Conservation (phyloP, 2,113 vertebrate genomes). For the Canis aureus region DNA sequence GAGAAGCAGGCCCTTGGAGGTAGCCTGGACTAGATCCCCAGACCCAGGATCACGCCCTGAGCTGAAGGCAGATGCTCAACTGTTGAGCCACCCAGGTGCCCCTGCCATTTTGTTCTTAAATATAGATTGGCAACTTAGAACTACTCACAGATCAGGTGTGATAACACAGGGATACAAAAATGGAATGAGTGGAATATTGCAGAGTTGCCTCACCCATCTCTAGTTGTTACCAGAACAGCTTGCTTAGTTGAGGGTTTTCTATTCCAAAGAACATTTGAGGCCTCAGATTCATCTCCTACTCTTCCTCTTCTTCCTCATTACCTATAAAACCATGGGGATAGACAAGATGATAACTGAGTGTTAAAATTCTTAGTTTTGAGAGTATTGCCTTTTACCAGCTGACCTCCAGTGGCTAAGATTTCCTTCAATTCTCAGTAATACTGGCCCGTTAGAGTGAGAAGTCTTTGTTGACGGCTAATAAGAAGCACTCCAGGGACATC, state of each 20-base stretch:
- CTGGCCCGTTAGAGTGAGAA: neutral
- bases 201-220: neutral
- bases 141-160: neutral
- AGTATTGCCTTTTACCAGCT: neutral
- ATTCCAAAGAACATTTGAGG: neutral
- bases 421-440: neutral
- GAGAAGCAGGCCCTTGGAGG: too few species aligned
- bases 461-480: neutral
- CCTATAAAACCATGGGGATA: neutral
- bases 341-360: neutral
- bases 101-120: slow-evolving; percentile 30
- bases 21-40: too few species aligned
- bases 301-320: neutral
- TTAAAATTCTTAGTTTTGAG: slow-evolving; percentile 33
- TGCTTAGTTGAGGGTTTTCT: neutral
- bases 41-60: too few species aligned
- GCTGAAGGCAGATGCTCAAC: too few species aligned
- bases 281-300: neutral
- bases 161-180: neutral
- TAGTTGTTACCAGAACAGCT: neutral
- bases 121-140: neutral
- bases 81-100: too few species aligned
- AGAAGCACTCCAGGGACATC: too few species aligned
- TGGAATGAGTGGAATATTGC: neutral
- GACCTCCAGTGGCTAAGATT: neutral